A percentile compares a stretch with the other conserved stretches of the same genome.
Evolutionary conservation across 2,888 invertebrate species (phyloP).

Genomic region (Eilema griseolum): DNA sequence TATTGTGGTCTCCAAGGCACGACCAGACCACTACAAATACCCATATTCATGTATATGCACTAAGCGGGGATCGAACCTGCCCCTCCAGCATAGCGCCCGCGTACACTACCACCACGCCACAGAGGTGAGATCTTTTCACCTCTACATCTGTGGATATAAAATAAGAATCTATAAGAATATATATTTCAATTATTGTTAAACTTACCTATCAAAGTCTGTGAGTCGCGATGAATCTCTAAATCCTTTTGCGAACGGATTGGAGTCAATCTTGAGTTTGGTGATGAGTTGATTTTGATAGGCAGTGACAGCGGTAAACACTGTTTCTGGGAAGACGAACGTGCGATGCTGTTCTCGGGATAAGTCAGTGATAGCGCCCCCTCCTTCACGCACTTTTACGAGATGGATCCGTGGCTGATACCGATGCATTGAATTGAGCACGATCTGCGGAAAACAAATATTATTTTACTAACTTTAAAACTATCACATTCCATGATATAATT

Average conservation of each 20-base stretch:
- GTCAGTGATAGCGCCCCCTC: constrained; percentile 92
- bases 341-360: constrained; percentile 96
- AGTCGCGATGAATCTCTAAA: constrained; percentile 98
- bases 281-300: constrained; percentile 99
- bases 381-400: constrained; percentile 91
- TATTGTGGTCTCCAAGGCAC: too few species aligned
- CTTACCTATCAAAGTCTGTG: constrained; percentile 95
- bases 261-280: constrained; percentile 99
- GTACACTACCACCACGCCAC: too few species aligned
- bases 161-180: background rate
- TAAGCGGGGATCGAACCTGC: too few species aligned
- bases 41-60: too few species aligned
- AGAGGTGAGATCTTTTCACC: too few species aligned
- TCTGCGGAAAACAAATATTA: constrained; percentile 88
- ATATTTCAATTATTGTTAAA: constrained; percentile 4
- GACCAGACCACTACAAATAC: too few species aligned
- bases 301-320: constrained; percentile 99
- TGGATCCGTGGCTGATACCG: constrained; percentile 99
- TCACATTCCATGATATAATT: background rate
- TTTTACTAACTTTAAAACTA: background rate
- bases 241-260: constrained; percentile 99
- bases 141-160: too few species aligned
- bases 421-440: constrained; percentile 99
- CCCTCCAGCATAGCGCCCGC: too few species aligned
- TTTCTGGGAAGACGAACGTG: constrained; percentile 98